These are phyloP conservation scores for Cheirogaleus medius DNA, from an alignment of 2,113 vertebrate species.

Conservation along the genomic window DNA sequence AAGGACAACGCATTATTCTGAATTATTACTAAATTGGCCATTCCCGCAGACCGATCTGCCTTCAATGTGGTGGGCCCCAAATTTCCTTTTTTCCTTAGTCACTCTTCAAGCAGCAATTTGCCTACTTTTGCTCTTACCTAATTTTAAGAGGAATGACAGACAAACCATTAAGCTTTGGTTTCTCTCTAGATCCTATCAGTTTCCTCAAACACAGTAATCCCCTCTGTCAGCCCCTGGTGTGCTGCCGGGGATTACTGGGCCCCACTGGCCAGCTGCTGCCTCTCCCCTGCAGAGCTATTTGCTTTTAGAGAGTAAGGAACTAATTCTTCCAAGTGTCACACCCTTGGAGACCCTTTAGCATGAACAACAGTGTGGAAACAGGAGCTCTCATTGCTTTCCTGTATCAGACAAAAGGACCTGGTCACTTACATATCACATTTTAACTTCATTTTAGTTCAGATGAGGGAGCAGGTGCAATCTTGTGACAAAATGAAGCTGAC, in stretches of 20 bases:
- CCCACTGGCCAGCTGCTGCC: neutral
- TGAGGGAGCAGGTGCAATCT: neutral
- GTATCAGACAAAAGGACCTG: neutral
- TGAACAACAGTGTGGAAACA: neutral
- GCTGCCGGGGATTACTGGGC: neutral
- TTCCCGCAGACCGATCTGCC: neutral
- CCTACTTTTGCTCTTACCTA: slow-evolving; percentile 10
- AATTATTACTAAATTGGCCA: slow-evolving; percentile 1
- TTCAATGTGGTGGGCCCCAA: neutral
- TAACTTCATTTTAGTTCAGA: slow-evolving; percentile 27
- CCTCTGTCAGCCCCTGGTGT: neutral
- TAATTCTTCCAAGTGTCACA: neutral
- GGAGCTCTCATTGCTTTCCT: slow-evolving; percentile 6
- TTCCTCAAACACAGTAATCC: slow-evolving; percentile 31
- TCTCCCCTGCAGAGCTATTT: neutral
- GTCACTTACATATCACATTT: slow-evolving; percentile 1
- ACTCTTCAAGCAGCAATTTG: neutral
- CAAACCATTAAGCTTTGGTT: slow-evolving; percentile 1
- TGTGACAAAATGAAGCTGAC: slow-evolving; percentile 6
- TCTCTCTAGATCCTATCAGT: slow-evolving; percentile 46
- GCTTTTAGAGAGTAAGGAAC: slow-evolving; percentile 11
- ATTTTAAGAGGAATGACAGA: slow-evolving; percentile 35
- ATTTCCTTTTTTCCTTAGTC: slow-evolving; percentile 4
- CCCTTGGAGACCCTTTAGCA: neutral
- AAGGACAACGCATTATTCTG: neutral